Evolutionary conservation across 2,888 invertebrate genomes (phyloP).

Genomic region (Diachrysia chrysitis): DNA sequence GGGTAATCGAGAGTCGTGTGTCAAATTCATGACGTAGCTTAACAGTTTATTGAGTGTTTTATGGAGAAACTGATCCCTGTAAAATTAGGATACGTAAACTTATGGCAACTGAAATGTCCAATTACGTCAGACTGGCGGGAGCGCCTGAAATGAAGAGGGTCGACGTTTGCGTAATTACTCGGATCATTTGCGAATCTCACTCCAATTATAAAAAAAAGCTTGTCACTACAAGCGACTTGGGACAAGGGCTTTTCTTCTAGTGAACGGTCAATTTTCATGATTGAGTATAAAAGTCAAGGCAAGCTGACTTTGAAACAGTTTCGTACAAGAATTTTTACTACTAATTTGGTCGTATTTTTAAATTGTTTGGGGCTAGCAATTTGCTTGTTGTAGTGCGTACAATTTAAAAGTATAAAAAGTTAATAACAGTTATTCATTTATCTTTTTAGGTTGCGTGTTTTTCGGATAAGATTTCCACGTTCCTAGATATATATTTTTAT

Average conservation of each 20-base stretch:
- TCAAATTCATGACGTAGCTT: constrained; percentile 32
- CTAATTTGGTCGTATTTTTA: constrained; percentile 6
- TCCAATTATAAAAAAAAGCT: constrained; percentile 84
- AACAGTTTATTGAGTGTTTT: constrained; percentile 44
- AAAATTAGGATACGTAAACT: constrained; percentile 67
- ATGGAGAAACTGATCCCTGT: constrained; percentile 62
- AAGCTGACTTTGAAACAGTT: constrained; percentile 45
- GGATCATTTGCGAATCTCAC: constrained; percentile 87
- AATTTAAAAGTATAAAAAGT: background rate
- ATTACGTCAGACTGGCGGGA: constrained; percentile 73
- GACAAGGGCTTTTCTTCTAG: constrained; percentile 68
- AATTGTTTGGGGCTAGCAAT: constrained; percentile 7
- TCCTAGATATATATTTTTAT: no score
- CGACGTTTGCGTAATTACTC: constrained; percentile 87
- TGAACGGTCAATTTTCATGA: constrained; percentile 69
- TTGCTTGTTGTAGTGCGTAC: background rate
- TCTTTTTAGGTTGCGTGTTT: background rate
- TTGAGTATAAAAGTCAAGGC: constrained; percentile 69
- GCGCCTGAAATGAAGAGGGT: constrained; percentile 86
- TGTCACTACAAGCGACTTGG: constrained; percentile 79
- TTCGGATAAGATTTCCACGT: background rate
- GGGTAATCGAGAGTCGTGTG: constrained; percentile 16
- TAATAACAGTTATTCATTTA: background rate
- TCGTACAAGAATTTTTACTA: constrained; percentile 16
- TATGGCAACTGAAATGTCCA: constrained; percentile 74